These are phyloP conservation scores for Haplotaxodon microlepis DNA, from an alignment of 2,113 vertebrate genomes.

Conservation along the genomic window DNA sequence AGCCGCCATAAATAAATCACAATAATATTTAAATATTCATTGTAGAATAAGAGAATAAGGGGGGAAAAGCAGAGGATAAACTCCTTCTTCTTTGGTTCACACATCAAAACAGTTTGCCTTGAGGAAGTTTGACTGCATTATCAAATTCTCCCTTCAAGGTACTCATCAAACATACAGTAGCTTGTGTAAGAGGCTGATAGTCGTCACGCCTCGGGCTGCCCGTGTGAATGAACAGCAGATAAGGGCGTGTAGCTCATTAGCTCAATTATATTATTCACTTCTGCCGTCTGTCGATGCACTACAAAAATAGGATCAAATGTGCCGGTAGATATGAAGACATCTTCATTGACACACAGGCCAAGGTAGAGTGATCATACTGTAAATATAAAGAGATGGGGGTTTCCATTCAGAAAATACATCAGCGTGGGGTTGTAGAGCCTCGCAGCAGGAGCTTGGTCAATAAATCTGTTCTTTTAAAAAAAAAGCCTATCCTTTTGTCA, in stretches of 20 bases:
- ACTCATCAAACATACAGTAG: constrained; percentile 58
- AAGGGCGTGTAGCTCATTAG: constrained; percentile 56
- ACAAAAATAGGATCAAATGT: constrained; percentile 14
- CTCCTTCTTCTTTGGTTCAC: constrained; percentile 4
- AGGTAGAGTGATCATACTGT: background rate
- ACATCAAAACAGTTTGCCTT: constrained; percentile 45
- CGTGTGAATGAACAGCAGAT: constrained; percentile 46
- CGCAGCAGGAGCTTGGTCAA: constrained; percentile 17
- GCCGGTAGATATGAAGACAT: constrained; percentile 4
- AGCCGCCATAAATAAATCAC: constrained; percentile 49
- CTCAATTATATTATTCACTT: constrained; percentile 40
- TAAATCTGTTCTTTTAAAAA: constrained; percentile 19
- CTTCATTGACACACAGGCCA: background rate
- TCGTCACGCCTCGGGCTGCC: constrained; percentile 37
- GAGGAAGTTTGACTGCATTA: constrained; percentile 29
- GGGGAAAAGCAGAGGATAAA: background rate
- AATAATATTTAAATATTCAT: constrained; percentile 54
- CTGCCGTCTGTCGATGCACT: constrained; percentile 21
- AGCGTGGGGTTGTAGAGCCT: background rate
- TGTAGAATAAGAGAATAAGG: background rate
- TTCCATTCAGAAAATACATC: background rate
- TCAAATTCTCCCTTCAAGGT: constrained; percentile 39
- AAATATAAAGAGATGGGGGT: background rate
- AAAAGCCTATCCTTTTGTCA: background rate
- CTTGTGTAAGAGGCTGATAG: constrained; percentile 43